Percentiles rank a stretch among this genome's conserved stretches.
Conservation (phyloP, 2,888 invertebrate species). For the Agonopterix alstromeriana region DNA sequence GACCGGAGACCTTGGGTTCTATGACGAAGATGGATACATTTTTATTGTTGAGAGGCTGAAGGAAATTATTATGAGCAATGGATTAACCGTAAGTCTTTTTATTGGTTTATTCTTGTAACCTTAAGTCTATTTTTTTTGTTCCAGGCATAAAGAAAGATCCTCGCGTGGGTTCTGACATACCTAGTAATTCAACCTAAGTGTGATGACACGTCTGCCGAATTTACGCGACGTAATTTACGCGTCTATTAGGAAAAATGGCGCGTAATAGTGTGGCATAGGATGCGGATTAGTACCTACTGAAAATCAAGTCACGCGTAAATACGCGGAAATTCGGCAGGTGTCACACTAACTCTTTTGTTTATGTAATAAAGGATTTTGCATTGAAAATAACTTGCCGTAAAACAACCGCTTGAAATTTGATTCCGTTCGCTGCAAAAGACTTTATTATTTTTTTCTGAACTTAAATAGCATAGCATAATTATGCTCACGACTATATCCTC, state of each 20-base stretch:
- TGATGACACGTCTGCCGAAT: too few species aligned
- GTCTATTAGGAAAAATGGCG: too few species aligned
- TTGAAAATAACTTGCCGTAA: neutral
- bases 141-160: too few species aligned
- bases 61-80: conserved; percentile 40
- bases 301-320: too few species aligned
- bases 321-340: too few species aligned
- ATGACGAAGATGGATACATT: conserved; percentile 46
- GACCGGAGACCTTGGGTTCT: conserved; percentile 53
- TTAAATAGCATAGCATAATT: neutral
- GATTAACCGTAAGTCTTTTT: conserved; percentile 32
- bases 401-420: neutral
- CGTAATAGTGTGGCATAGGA: too few species aligned
- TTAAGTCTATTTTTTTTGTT: neutral
- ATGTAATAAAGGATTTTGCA: neutral
- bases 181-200: neutral
- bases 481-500: neutral
- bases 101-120: neutral
- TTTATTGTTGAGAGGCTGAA: conserved; percentile 46
- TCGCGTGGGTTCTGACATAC: neutral
- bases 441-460: neutral
- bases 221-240: too few species aligned
- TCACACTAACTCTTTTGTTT: neutral
- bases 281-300: too few species aligned
- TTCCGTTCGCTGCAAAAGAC: too few species aligned